phyloP scores from a whole-genome alignment of 2,113 vertebrate genomes.

The Brachyhypopomus gauderio region DNA sequence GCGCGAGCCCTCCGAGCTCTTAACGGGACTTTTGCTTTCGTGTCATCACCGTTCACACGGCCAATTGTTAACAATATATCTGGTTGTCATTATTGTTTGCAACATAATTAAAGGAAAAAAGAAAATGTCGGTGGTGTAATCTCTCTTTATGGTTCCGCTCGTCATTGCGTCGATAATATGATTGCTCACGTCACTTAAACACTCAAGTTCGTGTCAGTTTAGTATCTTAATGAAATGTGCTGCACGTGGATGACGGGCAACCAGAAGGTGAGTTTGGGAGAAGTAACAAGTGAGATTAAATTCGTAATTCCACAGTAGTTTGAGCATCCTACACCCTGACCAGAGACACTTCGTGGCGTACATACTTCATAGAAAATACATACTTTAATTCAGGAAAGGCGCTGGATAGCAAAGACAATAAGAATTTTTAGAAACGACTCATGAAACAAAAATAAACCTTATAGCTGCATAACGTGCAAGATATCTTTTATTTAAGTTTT shows the following conservation, averaged over 20 bases:
- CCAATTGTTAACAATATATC: conserved; percentile 81
- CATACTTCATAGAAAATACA: no score
- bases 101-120: conserved; percentile 76
- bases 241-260: neutral
- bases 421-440: no score
- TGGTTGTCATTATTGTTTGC: conserved; percentile 84
- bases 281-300: no score
- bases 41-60: conserved; percentile 76
- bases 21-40: conserved; percentile 68
- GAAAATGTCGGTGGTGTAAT: conserved; percentile 51
- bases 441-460: no score
- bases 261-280: no score
- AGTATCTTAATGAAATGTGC: neutral
- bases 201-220: neutral
- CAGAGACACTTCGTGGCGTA: no score
- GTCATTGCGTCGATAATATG: neutral
- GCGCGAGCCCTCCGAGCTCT: conserved; percentile 70
- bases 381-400: no score
- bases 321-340: no score
- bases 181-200: neutral
- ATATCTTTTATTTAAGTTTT: no score
- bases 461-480: no score
- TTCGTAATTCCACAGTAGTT: no score
- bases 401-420: no score
- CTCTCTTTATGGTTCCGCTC: conserved; percentile 29